Percentiles rank a stretch among this genome's conserved stretches.
phyloP scores from a whole-genome alignment of 2,888 invertebrate species.

The Diachrysia chrysitis region DNA sequence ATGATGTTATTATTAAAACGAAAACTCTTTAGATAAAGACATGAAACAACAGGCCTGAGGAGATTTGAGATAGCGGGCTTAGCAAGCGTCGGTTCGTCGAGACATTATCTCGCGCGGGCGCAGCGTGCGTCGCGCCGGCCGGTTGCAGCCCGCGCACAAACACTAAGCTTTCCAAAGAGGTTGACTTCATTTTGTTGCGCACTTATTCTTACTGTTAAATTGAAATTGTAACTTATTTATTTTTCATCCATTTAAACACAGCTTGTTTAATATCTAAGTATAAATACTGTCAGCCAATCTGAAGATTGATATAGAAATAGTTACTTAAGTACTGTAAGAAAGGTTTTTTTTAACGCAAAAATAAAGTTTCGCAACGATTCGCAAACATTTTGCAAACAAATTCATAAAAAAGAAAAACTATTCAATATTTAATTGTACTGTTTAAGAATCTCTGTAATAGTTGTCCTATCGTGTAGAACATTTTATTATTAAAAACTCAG shows the following conservation, averaged over 20 bases:
- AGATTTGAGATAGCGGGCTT: constrained; percentile 80
- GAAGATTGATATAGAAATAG: not conserved
- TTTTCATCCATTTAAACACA: not conserved
- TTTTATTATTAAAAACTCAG: too few species aligned
- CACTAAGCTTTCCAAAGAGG: constrained; percentile 30
- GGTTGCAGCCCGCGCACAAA: constrained; percentile 44
- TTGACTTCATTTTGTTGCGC: constrained; percentile 2
- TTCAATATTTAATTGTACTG: not conserved
- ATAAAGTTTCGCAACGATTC: not conserved
- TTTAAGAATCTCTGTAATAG: not conserved
- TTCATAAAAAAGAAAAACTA: not conserved
- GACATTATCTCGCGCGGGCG: constrained; percentile 63
- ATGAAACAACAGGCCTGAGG: constrained; percentile 74
- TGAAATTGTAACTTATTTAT: constrained; percentile 6
- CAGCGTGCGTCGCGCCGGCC: constrained; percentile 54
- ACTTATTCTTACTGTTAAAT: constrained; percentile 25
- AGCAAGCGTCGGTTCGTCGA: constrained; percentile 61
- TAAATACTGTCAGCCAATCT: not conserved
- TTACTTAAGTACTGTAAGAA: not conserved
- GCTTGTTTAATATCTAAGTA: not conserved
- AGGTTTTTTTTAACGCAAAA: not conserved
- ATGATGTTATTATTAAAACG: constrained; percentile 80
- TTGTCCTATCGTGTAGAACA: too few species aligned
- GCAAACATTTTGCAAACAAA: not conserved
- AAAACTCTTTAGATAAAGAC: constrained; percentile 81